These are phyloP conservation scores for Hormiphora californensis DNA, from an alignment of 37 sponge, comb jelly and placozoan species.

Conservation along the genomic window DNA sequence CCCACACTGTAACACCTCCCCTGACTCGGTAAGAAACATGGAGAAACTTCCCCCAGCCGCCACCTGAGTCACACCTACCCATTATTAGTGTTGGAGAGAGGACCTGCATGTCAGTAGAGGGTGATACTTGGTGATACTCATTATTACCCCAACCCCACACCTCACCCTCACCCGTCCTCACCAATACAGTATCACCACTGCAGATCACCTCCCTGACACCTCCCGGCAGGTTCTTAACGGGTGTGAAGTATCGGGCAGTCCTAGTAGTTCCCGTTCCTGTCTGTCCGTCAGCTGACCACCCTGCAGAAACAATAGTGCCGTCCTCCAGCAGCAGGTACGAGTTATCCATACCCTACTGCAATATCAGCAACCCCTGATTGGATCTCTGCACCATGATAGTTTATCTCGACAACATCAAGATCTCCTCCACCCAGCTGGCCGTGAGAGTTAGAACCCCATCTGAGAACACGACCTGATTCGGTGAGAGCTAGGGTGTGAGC, in stretches of 20 bases:
- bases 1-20: not conserved
- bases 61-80: not conserved
- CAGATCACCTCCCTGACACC: not conserved
- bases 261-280: not conserved
- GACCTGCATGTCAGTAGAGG: constrained; percentile 22
- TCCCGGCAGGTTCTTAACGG: not conserved
- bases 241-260: not conserved
- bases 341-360: constrained; percentile 36
- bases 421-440: constrained; percentile 51
- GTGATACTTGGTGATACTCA: constrained; percentile 42
- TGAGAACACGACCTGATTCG: not conserved
- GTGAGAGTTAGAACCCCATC: constrained; percentile 14
- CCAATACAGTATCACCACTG: not conserved
- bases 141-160: constrained; percentile 50
- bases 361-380: not conserved
- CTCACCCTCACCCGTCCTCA: not conserved
- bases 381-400: no score
- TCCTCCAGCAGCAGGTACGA: constrained; percentile 1
- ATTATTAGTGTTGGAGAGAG: not conserved
- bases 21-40: not conserved
- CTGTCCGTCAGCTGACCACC: constrained; percentile 49
- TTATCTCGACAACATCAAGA: no score
- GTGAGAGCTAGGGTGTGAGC: constrained; percentile 22
- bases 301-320: not conserved
- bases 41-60: constrained; percentile 46